These are phyloP conservation scores for Oreochromis tanganicae DNA, from an alignment of 2,113 vertebrate genomes.

Conservation along the genomic window DNA sequence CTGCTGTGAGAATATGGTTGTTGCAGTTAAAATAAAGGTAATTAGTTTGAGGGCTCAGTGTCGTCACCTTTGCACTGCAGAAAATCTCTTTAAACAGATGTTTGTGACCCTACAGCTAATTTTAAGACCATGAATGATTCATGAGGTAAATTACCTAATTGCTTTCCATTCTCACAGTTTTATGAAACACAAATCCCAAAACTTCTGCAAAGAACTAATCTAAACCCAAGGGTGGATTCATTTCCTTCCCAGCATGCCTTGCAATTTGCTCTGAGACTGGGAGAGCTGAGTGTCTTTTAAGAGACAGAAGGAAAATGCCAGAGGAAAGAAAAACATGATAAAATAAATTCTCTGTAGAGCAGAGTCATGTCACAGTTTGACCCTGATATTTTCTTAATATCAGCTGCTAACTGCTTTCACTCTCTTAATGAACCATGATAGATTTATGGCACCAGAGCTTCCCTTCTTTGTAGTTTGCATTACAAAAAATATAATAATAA, in stretches of 20 bases:
- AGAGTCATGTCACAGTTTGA: not conserved
- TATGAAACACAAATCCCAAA: not conserved
- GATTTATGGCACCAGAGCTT: not conserved
- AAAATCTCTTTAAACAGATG: not conserved
- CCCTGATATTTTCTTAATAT: not conserved
- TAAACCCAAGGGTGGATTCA: conserved; percentile 13
- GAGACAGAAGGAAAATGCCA: not conserved
- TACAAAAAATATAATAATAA: not conserved
- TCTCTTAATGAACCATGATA: not conserved
- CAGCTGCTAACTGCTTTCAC: not conserved
- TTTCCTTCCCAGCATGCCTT: conserved; percentile 2
- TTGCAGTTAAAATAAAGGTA: not conserved
- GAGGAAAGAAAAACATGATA: not conserved
- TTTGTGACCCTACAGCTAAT: not conserved
- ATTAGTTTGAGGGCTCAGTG: not conserved
- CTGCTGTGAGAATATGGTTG: not conserved
- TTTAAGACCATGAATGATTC: conserved; percentile 20
- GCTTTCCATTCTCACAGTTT: not conserved
- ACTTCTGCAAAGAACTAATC: not conserved
- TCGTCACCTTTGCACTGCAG: not conserved
- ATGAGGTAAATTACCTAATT: conserved; percentile 17
- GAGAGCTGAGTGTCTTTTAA: not conserved
- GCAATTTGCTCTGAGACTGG: not conserved
- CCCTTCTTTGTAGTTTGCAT: not conserved
- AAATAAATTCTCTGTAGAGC: not conserved